Conservation (phyloP, 2,888 invertebrate species). For the Nineta flava region DNA sequence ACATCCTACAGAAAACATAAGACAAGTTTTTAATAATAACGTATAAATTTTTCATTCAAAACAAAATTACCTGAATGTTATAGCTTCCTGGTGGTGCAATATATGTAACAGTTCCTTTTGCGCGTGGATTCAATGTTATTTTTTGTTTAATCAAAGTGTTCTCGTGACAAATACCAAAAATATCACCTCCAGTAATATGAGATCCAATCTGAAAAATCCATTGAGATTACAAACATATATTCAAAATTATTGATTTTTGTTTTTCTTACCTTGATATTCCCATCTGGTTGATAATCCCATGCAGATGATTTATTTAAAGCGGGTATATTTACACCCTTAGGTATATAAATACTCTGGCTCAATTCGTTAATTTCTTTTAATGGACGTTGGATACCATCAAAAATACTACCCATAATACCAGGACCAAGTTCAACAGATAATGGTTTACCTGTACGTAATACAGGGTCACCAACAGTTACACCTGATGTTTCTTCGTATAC, state of each 20-base stretch:
- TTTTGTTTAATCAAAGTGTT: constrained; percentile 96
- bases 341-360: constrained; percentile 96
- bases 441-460: constrained; percentile 95
- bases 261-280: constrained; percentile 52
- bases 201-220: constrained; percentile 57
- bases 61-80: constrained; percentile 62
- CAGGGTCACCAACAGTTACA: constrained; percentile 98
- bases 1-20: constrained; percentile 46
- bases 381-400: constrained; percentile 99
- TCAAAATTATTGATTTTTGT: neutral
- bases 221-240: neutral
- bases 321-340: constrained; percentile 96
- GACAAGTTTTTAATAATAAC: neutral
- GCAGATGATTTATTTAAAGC: constrained; percentile 58
- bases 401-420: constrained; percentile 98
- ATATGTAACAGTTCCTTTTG: constrained; percentile 92
- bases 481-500: constrained; percentile 95
- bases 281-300: constrained; percentile 84
- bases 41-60: neutral
- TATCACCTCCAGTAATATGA: constrained; percentile 96
- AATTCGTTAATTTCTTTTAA: constrained; percentile 90
- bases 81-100: constrained; percentile 90
- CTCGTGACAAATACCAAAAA: constrained; percentile 92
- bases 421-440: constrained; percentile 97
- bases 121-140: constrained; percentile 85